A percentile compares a stretch with the other conserved stretches of the same genome.
Conservation (phyloP, 2,113 vertebrate species). For the Pipra filicauda region DNA sequence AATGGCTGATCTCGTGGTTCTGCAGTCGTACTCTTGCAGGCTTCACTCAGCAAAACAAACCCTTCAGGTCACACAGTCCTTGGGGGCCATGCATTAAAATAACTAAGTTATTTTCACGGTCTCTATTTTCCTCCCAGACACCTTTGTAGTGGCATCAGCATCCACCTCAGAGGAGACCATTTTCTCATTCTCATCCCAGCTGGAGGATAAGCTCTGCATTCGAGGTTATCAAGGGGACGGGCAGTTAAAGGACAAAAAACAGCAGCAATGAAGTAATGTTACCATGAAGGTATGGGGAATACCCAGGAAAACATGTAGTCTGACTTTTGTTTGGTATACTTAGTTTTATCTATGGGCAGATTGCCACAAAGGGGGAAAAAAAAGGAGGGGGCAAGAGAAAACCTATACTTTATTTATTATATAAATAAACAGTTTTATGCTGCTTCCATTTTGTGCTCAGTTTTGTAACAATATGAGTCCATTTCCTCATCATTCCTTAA, state of each 20-base stretch:
- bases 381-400: background rate
- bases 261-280: background rate
- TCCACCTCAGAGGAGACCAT: background rate
- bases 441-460: conserved; percentile 64
- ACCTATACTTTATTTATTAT: conserved; percentile 68
- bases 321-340: conserved; percentile 58
- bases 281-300: background rate
- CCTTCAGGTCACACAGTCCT: background rate
- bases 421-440: conserved; percentile 53
- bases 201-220: background rate
- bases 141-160: background rate
- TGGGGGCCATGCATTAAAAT: conserved; percentile 7
- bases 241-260: background rate
- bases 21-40: background rate
- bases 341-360: conserved; percentile 62
- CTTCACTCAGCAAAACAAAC: conserved; percentile 1
- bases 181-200: background rate
- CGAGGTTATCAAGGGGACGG: background rate
- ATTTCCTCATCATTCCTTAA: conserved; percentile 68
- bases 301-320: conserved; percentile 47
- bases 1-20: background rate
- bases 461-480: conserved; percentile 65
- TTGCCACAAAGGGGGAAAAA: conserved; percentile 43
- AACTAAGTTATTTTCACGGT: background rate
- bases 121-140: background rate